Percentiles rank a stretch among this genome's conserved stretches.
Conservation (phyloP, 2,888 invertebrate species). For the Stenoptilia bipunctidactyla region DNA sequence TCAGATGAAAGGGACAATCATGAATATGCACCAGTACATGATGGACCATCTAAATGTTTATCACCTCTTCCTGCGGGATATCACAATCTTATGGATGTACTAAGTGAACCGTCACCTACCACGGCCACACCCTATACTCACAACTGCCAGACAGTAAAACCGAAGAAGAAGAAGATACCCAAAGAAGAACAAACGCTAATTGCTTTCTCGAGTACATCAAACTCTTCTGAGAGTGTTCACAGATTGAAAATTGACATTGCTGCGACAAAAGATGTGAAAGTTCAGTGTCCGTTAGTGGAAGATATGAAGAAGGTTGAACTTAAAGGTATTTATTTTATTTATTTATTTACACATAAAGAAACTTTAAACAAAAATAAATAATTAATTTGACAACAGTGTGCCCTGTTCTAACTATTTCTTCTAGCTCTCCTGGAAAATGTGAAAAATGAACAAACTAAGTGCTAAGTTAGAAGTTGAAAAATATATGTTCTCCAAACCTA, state of each 20-base stretch:
- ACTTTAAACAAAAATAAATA: too few species aligned
- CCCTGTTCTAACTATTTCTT: too few species aligned
- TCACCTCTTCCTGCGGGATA: background rate
- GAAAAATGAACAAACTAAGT: too few species aligned
- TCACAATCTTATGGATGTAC: slow-evolving; percentile 39
- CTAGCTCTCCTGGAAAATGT: too few species aligned
- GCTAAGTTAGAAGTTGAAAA: too few species aligned
- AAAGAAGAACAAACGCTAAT: slow-evolving; percentile 40
- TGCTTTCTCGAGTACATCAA: slow-evolving; percentile 42
- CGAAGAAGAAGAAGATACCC: slow-evolving; percentile 22
- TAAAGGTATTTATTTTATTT: background rate
- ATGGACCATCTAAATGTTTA: slow-evolving; percentile 18
- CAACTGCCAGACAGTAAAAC: slow-evolving; percentile 29
- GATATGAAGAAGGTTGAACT: slow-evolving; percentile 22
- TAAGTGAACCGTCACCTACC: slow-evolving; percentile 41
- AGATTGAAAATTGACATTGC: slow-evolving; percentile 19
- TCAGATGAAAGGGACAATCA: slow-evolving; percentile 27
- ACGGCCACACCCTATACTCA: slow-evolving; percentile 34
- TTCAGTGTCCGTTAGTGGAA: slow-evolving; percentile 24
- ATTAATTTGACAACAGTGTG: too few species aligned
- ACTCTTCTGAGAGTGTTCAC: slow-evolving; percentile 39
- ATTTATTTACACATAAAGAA: too few species aligned
- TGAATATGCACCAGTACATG: slow-evolving; percentile 40
- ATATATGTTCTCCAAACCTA: too few species aligned
- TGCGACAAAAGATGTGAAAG: slow-evolving; percentile 28